Percentiles rank a stretch among this genome's conserved stretches.
Evolutionary conservation across 2,888 invertebrate species (phyloP).

Genomic region (Byasa hedistus): DNA sequence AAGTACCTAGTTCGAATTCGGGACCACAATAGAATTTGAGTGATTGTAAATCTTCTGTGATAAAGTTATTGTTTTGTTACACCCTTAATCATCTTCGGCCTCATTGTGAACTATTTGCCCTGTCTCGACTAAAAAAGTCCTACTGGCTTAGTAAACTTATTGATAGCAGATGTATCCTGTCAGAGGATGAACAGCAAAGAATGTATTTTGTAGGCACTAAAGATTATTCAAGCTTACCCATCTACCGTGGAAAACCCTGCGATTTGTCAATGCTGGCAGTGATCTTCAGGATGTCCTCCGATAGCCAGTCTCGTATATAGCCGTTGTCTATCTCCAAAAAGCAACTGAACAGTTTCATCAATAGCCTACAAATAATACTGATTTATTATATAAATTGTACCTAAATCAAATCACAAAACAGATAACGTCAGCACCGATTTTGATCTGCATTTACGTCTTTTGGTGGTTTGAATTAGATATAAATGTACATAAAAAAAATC

Average conservation of each 20-base stretch:
- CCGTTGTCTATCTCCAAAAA: no score
- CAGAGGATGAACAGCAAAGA: neutral
- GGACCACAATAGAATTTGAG: no score
- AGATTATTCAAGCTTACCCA: neutral
- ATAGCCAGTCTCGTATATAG: neutral
- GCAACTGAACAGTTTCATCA: no score
- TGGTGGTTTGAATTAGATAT: neutral
- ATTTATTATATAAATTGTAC: no score
- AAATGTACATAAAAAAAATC: slow-evolving; percentile 1
- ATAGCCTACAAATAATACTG: no score
- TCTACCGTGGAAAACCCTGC: neutral
- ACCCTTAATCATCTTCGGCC: no score
- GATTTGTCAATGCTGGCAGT: neutral
- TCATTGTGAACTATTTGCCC: no score
- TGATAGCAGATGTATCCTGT: neutral
- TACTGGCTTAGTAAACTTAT: neutral
- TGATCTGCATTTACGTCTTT: neutral
- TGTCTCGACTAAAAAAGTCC: no score
- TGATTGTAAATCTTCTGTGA: no score
- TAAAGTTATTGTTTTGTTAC: no score
- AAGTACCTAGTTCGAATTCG: no score
- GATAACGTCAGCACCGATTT: neutral
- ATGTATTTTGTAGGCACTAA: neutral
- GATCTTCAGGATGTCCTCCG: neutral
- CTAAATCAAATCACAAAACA: neutral